These are phyloP conservation scores for Mellilla xanthometata DNA, from an alignment of 2,888 invertebrate species.

Conservation along the genomic window DNA sequence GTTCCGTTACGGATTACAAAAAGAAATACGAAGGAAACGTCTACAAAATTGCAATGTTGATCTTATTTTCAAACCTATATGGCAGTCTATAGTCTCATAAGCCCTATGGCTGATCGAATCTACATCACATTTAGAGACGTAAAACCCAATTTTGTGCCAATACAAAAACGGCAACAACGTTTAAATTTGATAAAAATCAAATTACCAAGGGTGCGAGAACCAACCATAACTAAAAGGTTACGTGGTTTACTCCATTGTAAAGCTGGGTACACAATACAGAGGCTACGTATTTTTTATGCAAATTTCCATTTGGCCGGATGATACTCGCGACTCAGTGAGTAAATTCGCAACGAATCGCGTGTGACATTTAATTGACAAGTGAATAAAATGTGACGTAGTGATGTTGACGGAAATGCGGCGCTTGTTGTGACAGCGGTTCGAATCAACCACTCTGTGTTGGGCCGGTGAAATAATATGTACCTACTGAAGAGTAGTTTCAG, in stretches of 20 bases:
- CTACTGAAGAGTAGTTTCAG: too few relatives aligned
- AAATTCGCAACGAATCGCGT: conserved; percentile 70
- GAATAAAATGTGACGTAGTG: conserved; percentile 68
- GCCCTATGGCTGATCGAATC: too few relatives aligned
- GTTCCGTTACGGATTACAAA: too few relatives aligned
- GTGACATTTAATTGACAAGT: conserved; percentile 78
- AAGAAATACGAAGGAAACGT: too few relatives aligned
- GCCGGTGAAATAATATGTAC: too few relatives aligned
- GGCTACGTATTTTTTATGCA: conserved; percentile 66
- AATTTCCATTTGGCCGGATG: conserved; percentile 71
- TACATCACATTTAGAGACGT: too few relatives aligned
- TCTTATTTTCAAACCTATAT: too few relatives aligned
- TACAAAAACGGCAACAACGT: too few relatives aligned
- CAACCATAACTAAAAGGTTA: conserved; percentile 33
- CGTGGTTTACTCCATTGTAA: conserved; percentile 30
- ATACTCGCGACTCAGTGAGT: conserved; percentile 68
- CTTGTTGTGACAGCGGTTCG: conserved; percentile 40
- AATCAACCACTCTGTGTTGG: conserved; percentile 10
- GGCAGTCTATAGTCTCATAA: too few relatives aligned
- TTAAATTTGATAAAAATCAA: conserved; percentile 2
- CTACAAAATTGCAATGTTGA: too few relatives aligned
- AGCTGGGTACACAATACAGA: conserved; percentile 34
- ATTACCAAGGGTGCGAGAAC: conserved; percentile 23
- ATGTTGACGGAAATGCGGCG: conserved; percentile 56
- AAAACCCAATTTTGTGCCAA: too few relatives aligned